These are phyloP conservation scores for Pteruthius melanotis DNA, from an alignment of 2,113 vertebrate genomes.

Conservation along the genomic window DNA sequence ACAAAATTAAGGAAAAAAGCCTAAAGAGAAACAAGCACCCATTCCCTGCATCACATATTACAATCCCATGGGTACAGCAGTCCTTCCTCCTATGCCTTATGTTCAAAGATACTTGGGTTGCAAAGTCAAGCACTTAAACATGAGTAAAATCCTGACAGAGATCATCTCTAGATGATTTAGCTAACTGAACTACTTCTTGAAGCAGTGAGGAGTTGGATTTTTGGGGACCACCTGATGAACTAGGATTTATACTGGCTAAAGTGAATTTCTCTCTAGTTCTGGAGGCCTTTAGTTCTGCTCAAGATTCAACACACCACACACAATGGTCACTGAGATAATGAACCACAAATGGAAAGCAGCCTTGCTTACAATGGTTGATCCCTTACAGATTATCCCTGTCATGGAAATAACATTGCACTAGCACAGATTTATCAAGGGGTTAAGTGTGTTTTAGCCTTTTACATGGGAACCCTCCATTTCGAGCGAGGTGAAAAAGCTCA, in stretches of 20 bases:
- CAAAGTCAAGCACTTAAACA: neutral
- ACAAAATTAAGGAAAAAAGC: neutral
- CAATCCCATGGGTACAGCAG: neutral
- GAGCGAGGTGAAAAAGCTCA: accelerated
- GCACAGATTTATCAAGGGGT: neutral
- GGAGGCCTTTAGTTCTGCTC: neutral
- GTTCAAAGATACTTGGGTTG: neutral
- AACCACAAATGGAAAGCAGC: neutral
- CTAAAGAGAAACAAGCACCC: accelerated
- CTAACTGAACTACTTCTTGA: neutral
- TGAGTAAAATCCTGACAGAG: neutral
- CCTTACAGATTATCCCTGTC: neutral
- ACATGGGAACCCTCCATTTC: neutral
- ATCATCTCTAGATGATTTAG: neutral
- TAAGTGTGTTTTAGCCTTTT: neutral
- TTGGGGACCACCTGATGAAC: neutral
- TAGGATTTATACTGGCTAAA: accelerated
- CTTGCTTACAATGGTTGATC: neutral
- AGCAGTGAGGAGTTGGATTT: neutral
- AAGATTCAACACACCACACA: neutral
- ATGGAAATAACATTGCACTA: neutral
- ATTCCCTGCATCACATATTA: neutral
- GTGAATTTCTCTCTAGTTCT: neutral
- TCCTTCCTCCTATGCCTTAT: accelerated
- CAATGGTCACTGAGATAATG: neutral